A percentile compares a stretch with the other conserved stretches of the same genome.
Evolutionary conservation across 1,140 invertebrate species (phyloP).

Genomic region (Telenomus remus): DNA sequence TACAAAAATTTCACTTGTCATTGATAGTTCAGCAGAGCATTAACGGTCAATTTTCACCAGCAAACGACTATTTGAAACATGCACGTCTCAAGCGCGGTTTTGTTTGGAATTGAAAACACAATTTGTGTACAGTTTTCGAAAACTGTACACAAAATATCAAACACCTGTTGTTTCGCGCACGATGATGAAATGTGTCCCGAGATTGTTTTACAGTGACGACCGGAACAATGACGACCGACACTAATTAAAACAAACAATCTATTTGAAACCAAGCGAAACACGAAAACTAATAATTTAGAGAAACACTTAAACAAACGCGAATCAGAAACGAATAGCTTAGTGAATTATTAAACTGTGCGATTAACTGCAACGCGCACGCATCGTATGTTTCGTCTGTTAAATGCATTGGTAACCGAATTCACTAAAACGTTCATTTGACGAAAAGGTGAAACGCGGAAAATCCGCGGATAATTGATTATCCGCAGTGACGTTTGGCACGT

Average conservation of each 20-base stretch:
- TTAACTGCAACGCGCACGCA: too few relatives aligned
- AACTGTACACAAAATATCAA: too few relatives aligned
- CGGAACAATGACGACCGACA: not conserved
- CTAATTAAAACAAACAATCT: constrained; percentile 1
- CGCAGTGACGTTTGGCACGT: constrained; percentile 27
- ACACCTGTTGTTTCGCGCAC: not conserved
- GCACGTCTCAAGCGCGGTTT: too few relatives aligned
- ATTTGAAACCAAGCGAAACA: not conserved
- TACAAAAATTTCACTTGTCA: too few relatives aligned
- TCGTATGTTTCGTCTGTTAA: not conserved
- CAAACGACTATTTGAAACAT: too few relatives aligned
- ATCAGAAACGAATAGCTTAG: not conserved
- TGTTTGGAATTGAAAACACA: too few relatives aligned
- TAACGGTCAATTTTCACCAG: too few relatives aligned
- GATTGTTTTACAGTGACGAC: too few relatives aligned
- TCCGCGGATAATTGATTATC: constrained; percentile 43
- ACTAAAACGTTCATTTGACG: constrained; percentile 29
- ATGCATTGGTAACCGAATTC: not conserved
- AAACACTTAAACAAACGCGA: not conserved
- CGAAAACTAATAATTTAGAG: not conserved
- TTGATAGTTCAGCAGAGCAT: too few relatives aligned
- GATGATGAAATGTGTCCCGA: too few relatives aligned
- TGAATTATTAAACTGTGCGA: too few relatives aligned
- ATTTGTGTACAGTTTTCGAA: too few relatives aligned
- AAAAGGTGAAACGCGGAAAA: constrained; percentile 28